Base-by-base conservation (phyloP, 2,113 vertebrate species). In the Platysteira castanea region DNA sequence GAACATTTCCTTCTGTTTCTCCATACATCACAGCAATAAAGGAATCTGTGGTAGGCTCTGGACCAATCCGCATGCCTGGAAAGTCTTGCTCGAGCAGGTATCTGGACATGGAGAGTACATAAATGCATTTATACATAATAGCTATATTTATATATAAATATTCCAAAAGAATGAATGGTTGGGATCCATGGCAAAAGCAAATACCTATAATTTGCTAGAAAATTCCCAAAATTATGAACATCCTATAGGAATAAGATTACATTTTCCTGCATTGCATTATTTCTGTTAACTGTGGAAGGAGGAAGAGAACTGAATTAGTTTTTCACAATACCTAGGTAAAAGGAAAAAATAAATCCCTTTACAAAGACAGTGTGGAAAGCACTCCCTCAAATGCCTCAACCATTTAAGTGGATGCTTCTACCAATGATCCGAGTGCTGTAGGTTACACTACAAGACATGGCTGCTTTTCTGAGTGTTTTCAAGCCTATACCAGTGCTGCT, bases 21-120 rank as follows among this genome's bases (percentile, higher is more conserved):
- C 99, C 99, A 23, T 99, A 98, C 99, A 99, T 99, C 88, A 99
- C 99, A 22, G 99, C 99, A 60, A 99, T 99, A 96, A 99, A 99
- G 61, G 99, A 99, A 92, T 99, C 99, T 0, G 99, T 99, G 68
- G 99, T 99, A 47, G 99, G 99, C 93, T 99, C 99, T 1, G 99
- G 99, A 56, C 99, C 99, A 39, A 99, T 99, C 84, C 99, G 97
- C 99, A 99, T 99, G 49, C 99, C 99, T 14, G 99, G 99, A 64
- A 99, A 99, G 57, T 99, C 99, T 96, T 99, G 99, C 79, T 99
- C 99, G 6, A 99, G 89, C 73, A 99, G 97, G 86, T 99, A 99
- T 90, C 99, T 99, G 83, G 31, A 74, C 39, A 73, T 49, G 15
- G 15, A 53, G 28, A 87, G 81, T 7, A 71, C 27, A 74, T 8